Evolutionary conservation across 2,797 vertebrate species (phyloP), one percentile per base, ranked within the genome.

Genomic region (Diglossa cyanea): DNA sequence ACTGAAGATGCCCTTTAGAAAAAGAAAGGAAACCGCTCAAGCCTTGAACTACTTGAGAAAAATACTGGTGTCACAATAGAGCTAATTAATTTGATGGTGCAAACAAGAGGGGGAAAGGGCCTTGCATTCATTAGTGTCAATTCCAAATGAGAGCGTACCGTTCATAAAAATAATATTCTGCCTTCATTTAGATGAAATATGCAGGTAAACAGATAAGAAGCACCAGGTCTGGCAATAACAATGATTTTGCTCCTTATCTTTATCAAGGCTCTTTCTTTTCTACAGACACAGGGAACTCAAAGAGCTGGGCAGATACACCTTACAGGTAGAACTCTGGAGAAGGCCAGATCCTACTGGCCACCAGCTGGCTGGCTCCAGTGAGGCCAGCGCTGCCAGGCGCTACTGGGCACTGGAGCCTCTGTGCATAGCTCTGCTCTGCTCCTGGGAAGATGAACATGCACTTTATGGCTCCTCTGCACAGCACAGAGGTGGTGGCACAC

Each of bases 51-150:
- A 47, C 89, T 93, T 95, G 37, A 86, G 90, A 95, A 75, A 83
- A 96, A 90, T 95, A 88, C 79, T 79, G 25, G 83, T 88, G 89
- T 94, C 94, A 93, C 92, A 96, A 93, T 93, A 88, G 88, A 95
- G 95, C 94, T 95, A 96, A 97, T 96, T 97, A 90, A 89, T 97
- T 95, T 95, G 96, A 96, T 92, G 93, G 86, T 93, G 79, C 90
- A 96, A 96, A 95, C 93, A 96, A 95, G 92, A 96, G 35, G 45
- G 55, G 82, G 66, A 96, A 93, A 94, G 73, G 73, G 89, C 76
- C 94, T 93, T 96, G 90, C 94, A 96, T 96, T 96, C 89, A 95
- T 97, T 96, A 97, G 80, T 92, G 95, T 95, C 95, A 95, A 88
- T 93, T 95, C 80, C 85, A 94, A 73, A 95, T 75, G 61, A 96